These are phyloP conservation scores for Shinisaurus crocodilurus DNA, from an alignment of 2,113 vertebrate species.

Conservation along the genomic window DNA sequence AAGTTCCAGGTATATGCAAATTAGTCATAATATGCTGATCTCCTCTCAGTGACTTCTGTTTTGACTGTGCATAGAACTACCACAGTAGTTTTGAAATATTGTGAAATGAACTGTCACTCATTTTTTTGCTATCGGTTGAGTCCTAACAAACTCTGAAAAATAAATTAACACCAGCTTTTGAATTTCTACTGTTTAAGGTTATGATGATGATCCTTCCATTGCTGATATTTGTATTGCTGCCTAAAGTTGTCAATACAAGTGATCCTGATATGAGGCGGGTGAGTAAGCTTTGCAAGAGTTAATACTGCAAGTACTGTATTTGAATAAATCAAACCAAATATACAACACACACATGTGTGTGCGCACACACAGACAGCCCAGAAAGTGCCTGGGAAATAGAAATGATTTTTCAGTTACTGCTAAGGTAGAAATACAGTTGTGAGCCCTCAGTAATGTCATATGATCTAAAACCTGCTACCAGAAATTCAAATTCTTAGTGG, in stretches of 20 bases:
- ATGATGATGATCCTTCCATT: slow-evolving; percentile 99
- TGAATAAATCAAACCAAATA: not conserved
- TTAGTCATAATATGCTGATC: not conserved
- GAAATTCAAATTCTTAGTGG: not conserved
- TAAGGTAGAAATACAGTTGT: not conserved
- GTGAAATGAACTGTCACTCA: not conserved
- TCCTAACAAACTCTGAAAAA: not conserved
- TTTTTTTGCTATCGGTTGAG: not conserved
- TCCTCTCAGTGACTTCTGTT: not conserved
- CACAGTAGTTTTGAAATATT: not conserved
- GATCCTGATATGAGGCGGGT: slow-evolving; percentile 99
- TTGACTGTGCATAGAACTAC: not conserved
- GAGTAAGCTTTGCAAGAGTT: slow-evolving; percentile 36
- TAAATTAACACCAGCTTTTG: slow-evolving; percentile 14
- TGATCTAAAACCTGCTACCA: not conserved
- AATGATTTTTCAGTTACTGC: not conserved
- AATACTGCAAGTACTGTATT: not conserved
- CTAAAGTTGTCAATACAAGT: slow-evolving; percentile 98
- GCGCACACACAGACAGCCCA: not conserved
- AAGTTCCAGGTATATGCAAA: not conserved
- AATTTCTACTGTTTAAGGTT: slow-evolving; percentile 79
- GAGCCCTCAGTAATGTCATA: not conserved
- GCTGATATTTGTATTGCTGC: slow-evolving; percentile 95
- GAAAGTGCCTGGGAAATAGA: not conserved
- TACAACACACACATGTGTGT: too few species aligned